phyloP scores from a whole-genome alignment of 2,113 vertebrate species.

The Hypanus sabinus region DNA sequence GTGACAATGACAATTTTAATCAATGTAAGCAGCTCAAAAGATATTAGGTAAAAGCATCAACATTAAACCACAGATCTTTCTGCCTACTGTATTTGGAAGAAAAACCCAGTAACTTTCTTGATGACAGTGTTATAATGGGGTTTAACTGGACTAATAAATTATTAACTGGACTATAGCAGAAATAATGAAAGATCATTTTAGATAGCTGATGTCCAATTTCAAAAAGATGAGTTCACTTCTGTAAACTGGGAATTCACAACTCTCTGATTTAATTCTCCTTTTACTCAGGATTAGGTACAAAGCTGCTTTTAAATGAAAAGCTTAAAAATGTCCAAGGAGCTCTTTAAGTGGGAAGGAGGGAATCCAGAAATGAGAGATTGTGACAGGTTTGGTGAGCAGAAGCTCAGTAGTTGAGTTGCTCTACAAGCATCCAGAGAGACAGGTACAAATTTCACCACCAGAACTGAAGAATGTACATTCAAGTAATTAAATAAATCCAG shows the following conservation, averaged over 20 bases:
- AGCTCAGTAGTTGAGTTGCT: too few species aligned
- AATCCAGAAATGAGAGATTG: not conserved
- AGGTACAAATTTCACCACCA: too few species aligned
- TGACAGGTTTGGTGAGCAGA: not conserved
- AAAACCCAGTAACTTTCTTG: not conserved
- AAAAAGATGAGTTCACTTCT: not conserved
- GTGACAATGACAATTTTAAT: not conserved
- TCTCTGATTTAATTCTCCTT: not conserved
- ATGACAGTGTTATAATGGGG: not conserved
- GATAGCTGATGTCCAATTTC: not conserved
- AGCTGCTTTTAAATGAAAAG: not conserved
- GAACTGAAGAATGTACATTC: too few species aligned
- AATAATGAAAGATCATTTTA: not conserved
- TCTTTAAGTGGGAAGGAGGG: not conserved
- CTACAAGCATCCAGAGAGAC: too few species aligned
- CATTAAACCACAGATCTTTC: not conserved
- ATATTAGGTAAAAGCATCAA: not conserved
- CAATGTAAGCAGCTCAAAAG: too few species aligned
- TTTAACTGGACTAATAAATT: not conserved
- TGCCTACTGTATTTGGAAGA: not conserved
- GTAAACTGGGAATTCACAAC: not conserved
- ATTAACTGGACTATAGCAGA: not conserved
- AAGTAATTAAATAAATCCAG: too few species aligned
- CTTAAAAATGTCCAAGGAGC: not conserved
- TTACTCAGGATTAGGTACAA: not conserved